phyloP scores from a whole-genome alignment of 2,113 vertebrate genomes.

The Eudyptes chrysolophus region DNA sequence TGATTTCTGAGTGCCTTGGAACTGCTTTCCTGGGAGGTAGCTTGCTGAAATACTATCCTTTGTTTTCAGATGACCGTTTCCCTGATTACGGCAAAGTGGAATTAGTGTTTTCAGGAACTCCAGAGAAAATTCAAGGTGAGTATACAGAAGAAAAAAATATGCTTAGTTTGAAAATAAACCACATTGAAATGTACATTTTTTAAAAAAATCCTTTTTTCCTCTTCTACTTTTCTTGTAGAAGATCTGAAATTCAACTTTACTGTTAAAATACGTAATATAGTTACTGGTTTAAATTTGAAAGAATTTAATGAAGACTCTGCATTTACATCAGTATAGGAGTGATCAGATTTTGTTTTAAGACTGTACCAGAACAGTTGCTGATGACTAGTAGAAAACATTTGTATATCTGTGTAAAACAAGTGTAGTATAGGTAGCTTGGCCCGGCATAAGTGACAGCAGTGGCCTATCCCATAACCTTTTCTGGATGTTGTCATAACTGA shows the following conservation, averaged over 20 bases:
- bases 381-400: not conserved
- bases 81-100: slow-evolving; percentile 91
- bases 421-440: not conserved
- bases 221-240: not conserved
- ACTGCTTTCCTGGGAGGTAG: not conserved
- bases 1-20: not conserved
- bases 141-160: not conserved
- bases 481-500: not conserved
- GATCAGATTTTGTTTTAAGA: not conserved
- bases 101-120: slow-evolving; percentile 89
- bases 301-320: not conserved
- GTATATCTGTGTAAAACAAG: not conserved
- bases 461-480: not conserved
- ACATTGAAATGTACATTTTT: rapidly evolving
- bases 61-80: slow-evolving; percentile 87
- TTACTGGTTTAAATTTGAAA: not conserved
- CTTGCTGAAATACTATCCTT: slow-evolving; percentile 5
- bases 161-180: not conserved
- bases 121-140: slow-evolving; percentile 89
- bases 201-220: not conserved
- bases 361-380: not conserved
- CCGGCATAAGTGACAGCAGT: not conserved
- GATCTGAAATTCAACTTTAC: not conserved
- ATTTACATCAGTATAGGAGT: not conserved
- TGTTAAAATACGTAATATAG: not conserved